Conservation (phyloP, 2,888 invertebrate species). For the Macaria notata region DNA sequence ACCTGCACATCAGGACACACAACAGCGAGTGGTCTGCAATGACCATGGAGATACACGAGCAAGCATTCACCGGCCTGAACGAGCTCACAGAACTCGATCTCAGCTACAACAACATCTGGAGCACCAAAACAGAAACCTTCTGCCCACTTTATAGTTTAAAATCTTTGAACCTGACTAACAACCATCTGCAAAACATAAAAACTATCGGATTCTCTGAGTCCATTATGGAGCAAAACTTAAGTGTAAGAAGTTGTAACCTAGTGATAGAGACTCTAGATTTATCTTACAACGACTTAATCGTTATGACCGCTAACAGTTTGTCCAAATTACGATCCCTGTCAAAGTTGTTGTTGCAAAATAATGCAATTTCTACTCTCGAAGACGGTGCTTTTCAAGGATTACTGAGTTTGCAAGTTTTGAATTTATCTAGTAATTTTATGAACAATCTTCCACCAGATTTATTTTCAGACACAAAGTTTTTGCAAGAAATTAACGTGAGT, state of each 20-base stretch:
- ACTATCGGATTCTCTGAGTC: slow-evolving; percentile 89
- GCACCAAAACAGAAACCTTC: slow-evolving; percentile 86
- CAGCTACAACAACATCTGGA: slow-evolving; percentile 90
- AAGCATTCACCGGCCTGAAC: slow-evolving; percentile 86
- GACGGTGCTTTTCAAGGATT: slow-evolving; percentile 88
- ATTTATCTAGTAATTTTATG: slow-evolving; percentile 90
- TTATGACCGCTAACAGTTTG: slow-evolving; percentile 86
- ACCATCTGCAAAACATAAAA: slow-evolving; percentile 89
- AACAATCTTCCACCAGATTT: slow-evolving; percentile 88
- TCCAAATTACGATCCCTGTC: slow-evolving; percentile 86
- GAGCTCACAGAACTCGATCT: slow-evolving; percentile 86
- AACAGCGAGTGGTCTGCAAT: slow-evolving; percentile 91
- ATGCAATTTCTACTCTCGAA: slow-evolving; percentile 87
- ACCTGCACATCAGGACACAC: slow-evolving; percentile 86
- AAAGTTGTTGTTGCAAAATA: slow-evolving; percentile 87
- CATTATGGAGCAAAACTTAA: slow-evolving; percentile 79
- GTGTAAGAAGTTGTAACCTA: slow-evolving; percentile 85
- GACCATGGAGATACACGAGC: slow-evolving; percentile 87
- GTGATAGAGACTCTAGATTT: slow-evolving; percentile 87
- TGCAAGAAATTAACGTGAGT: slow-evolving; percentile 86
- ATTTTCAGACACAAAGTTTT: slow-evolving; percentile 85
- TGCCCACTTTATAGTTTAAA: slow-evolving; percentile 87
- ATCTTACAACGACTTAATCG: slow-evolving; percentile 87
- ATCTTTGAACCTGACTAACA: slow-evolving; percentile 87
- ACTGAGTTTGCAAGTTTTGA: slow-evolving; percentile 85